Conservation (phyloP, 2,888 invertebrate genomes). For the Rambutsinella grinnellia region DNA sequence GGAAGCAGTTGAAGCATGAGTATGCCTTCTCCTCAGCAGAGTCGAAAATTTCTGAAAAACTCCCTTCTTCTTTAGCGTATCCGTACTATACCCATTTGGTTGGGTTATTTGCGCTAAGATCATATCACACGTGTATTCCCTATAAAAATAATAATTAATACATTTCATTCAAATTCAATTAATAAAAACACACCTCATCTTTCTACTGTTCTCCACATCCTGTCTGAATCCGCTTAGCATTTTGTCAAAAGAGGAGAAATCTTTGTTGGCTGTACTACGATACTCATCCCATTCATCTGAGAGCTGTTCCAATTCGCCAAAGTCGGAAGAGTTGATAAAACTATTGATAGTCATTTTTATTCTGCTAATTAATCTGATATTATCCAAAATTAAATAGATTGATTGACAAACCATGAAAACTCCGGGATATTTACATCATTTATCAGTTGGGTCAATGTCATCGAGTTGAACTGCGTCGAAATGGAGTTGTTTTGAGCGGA, state of each 20-base stretch:
- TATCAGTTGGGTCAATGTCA: conserved; percentile 49
- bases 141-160: no score
- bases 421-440: conserved; percentile 54
- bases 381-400: background rate
- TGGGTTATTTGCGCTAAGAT: conserved; percentile 44
- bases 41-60: conserved; percentile 50
- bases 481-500: conserved; percentile 50
- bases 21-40: conserved; percentile 42
- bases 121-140: conserved; percentile 46
- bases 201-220: conserved; percentile 20
- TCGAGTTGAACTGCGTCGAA: conserved; percentile 45
- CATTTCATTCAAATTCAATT: no score
- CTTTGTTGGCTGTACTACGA: conserved; percentile 2
- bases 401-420: conserved; percentile 53
- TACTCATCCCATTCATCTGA: conserved; percentile 53
- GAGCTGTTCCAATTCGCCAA: conserved; percentile 47
- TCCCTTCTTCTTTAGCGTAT: conserved; percentile 41
- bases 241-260: conserved; percentile 8
- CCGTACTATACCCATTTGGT: conserved; percentile 6
- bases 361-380: no score
- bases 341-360: no score
- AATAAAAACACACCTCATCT: conserved; percentile 27
- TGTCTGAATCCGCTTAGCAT: conserved; percentile 20
- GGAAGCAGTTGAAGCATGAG: conserved; percentile 12
- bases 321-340: conserved; percentile 59